A percentile compares a stretch with the other conserved stretches of the same genome.
Evolutionary conservation across 2,797 vertebrate genomes (phyloP).

Genomic region (Antrozous pallidus): DNA sequence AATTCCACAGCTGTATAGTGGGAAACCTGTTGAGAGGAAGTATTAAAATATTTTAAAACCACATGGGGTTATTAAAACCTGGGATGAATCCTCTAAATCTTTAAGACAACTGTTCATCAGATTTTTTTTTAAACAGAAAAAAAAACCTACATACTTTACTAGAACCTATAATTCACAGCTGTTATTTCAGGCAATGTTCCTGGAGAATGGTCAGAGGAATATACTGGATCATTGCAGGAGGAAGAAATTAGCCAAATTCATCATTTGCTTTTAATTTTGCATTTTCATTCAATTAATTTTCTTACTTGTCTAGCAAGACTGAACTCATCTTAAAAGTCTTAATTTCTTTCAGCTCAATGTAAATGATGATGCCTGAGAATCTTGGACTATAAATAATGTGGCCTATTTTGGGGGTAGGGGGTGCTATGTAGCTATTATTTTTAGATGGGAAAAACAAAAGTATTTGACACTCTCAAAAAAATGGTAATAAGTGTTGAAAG

Average conservation of each 20-base stretch:
- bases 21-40: constrained; percentile 78
- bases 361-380: constrained; percentile 61
- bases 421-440: background rate
- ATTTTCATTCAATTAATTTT: constrained; percentile 62
- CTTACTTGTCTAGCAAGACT: constrained; percentile 50
- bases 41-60: constrained; percentile 80
- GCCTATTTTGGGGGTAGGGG: background rate
- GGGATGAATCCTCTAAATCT: constrained; percentile 80
- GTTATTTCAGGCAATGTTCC: constrained; percentile 74
- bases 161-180: constrained; percentile 74
- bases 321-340: constrained; percentile 60
- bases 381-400: constrained; percentile 32
- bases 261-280: constrained; percentile 69
- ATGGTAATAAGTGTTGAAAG: background rate
- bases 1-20: constrained; percentile 74
- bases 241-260: constrained; percentile 72
- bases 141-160: constrained; percentile 52
- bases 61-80: constrained; percentile 81
- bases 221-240: constrained; percentile 71
- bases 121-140: constrained; percentile 66
- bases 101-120: constrained; percentile 80
- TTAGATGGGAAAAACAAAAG: constrained; percentile 7
- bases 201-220: constrained; percentile 72
- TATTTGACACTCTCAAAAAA: constrained; percentile 27
- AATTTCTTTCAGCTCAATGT: constrained; percentile 51